Evolutionary conservation across 2,888 invertebrate genomes (phyloP), one percentile per base, ranked within the genome.

Genomic region (Lydus trimaculatus): DNA sequence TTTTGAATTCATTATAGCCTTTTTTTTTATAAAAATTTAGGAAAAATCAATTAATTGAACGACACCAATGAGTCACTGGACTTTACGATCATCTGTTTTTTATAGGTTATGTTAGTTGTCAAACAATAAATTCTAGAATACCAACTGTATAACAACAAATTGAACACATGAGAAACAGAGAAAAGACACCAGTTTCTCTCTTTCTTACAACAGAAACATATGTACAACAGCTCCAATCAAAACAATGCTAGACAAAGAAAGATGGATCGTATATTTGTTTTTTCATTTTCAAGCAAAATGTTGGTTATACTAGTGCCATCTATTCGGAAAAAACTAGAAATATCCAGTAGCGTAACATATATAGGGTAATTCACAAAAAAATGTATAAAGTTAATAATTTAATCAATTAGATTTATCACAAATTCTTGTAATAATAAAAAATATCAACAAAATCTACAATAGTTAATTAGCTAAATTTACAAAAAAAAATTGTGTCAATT

Each of bases 51-150:
- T 43, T 17, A 43, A 43, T 17, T 43, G 17, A n/a, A 43, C 11
- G 5, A 13, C 13, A 36, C 11, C 13, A 25, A 56, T 56, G 56
- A 56, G 13, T 56, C 56, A 56, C 15, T 0, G 25, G 6, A 56
- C 13, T 25, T 56, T 23, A 56, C 56, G 2, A 56, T 56, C 25
- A 56, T 56, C 8, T 25, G 56, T 13, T 56, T 56, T 56, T 56
- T 56, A 25, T 56, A 56, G 56, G 56, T 56, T 56, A 56, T 25
- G 56, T 56, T 56, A 1, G 25, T 56, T 9, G 20, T 48, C 43
- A n/a, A 48, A 48, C 33, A 0, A 11, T 28, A 33, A 33, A 33
- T 33, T 11, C 33, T 13, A 11, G 33, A 11, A 11, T 11, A 11
- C 33, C 8, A 11, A 6, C 28, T n/a, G n/a, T n/a, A n/a, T n/a